Percentiles rank a stretch among this genome's conserved stretches.
Evolutionary conservation across 1,140 invertebrate genomes (phyloP).

Genomic region (Drosophila yakuba): DNA sequence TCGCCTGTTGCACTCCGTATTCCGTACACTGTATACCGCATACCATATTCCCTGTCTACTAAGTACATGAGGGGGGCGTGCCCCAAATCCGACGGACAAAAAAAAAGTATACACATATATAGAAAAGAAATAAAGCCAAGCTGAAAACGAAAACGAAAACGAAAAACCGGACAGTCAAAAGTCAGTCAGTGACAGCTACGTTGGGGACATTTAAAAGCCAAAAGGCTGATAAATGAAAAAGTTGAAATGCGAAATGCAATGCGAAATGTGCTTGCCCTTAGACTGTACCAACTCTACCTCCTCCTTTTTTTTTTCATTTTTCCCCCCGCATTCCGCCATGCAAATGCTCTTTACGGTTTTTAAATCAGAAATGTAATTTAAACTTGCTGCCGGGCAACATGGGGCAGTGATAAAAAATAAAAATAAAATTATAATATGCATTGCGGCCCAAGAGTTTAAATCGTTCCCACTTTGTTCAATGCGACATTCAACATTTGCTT

Average conservation of each 20-base stretch:
- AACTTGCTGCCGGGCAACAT: slow-evolving; percentile 56
- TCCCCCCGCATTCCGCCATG: slow-evolving; percentile 14
- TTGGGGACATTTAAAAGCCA: slow-evolving; percentile 64
- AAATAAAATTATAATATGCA: slow-evolving; percentile 36
- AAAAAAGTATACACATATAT: slow-evolving; percentile 35
- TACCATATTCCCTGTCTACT: background rate
- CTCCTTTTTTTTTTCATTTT: background rate
- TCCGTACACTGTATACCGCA: background rate
- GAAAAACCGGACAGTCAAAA: slow-evolving; percentile 58
- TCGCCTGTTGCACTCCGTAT: slow-evolving; percentile 33
- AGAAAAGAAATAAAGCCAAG: slow-evolving; percentile 50
- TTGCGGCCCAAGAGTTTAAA: slow-evolving; percentile 31
- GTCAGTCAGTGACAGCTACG: slow-evolving; percentile 60
- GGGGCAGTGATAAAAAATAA: slow-evolving; percentile 55
- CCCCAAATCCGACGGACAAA: slow-evolving; percentile 54
- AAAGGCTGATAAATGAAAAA: slow-evolving; percentile 76
- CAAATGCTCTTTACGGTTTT: slow-evolving; percentile 53
- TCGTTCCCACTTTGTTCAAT: background rate
- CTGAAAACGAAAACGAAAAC: slow-evolving; percentile 52
- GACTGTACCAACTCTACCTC: slow-evolving; percentile 9
- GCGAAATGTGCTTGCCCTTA: slow-evolving; percentile 54
- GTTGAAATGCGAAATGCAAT: slow-evolving; percentile 68
- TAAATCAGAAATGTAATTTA: slow-evolving; percentile 72
- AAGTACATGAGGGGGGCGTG: slow-evolving; percentile 46
- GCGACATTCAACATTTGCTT: slow-evolving; percentile 5